Conservation (phyloP, 2,113 vertebrate species). For the Sorex fumeus region DNA sequence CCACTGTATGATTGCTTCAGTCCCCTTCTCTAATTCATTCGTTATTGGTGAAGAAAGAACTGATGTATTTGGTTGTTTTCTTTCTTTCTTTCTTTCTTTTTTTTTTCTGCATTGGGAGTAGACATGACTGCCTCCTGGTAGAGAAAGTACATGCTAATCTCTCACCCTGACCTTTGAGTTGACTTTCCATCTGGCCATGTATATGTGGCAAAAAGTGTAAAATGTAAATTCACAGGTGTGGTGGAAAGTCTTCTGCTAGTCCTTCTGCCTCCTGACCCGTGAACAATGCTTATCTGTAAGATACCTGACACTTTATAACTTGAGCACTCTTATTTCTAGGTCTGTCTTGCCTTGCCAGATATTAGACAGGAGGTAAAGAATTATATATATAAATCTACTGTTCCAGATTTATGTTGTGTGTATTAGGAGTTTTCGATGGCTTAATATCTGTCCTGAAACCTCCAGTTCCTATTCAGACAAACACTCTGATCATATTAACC, state of each 20-base stretch:
- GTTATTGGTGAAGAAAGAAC: background rate
- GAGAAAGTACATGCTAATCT: background rate
- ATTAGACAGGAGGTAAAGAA: conserved; percentile 28
- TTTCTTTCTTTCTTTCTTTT: background rate
- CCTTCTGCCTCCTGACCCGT: background rate
- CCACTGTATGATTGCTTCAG: no score
- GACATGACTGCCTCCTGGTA: background rate
- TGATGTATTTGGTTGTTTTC: background rate
- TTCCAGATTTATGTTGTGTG: background rate
- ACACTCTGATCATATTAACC: background rate
- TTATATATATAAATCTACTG: background rate
- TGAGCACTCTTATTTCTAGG: background rate
- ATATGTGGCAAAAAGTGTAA: background rate
- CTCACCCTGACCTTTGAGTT: background rate
- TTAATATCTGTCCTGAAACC: background rate
- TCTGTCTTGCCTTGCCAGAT: background rate
- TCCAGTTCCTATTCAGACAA: background rate
- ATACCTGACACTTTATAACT: background rate
- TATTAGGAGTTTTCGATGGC: background rate
- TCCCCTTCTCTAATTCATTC: background rate
- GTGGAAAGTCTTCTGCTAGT: background rate
- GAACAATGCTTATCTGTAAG: background rate
- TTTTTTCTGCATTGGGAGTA: background rate
- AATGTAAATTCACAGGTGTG: background rate
- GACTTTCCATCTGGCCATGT: background rate